Evolutionary conservation across 1,140 invertebrate genomes (phyloP), one percentile per base, ranked within the genome.

Genomic region (Saccostrea glomerata): DNA sequence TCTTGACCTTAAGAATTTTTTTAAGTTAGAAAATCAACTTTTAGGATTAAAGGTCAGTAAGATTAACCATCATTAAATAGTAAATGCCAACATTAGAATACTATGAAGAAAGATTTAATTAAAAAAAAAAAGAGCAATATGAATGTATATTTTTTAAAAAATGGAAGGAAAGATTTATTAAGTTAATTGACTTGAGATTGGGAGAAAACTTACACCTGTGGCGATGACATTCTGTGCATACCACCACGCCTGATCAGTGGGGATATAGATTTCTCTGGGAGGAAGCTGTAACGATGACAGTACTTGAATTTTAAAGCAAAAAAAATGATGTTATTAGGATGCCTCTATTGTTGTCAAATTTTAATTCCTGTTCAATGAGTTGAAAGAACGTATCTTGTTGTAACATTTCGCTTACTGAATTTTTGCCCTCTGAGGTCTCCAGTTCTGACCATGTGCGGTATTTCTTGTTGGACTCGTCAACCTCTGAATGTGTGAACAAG

Each of bases 391-490:
- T 36, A 36, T 36, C 30, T 36, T 36, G 30, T 36, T 0, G 30
- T 36, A 2, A 36, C 30, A 36, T 1, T 36, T 36, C 30, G 30
- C 66, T 73, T 25, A 73, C 66, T 25, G 23, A 13, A 25, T 25
- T 73, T 30, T 73, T 73, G 66, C 23, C 23, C 23, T 73, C 66
- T 73, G 66, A 73, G 3, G 66, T 73, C 11, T 73, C 66, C 23
- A 73, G 66, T 30, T 73, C 66, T 73, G 66, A 30, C 66, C 66
- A 73, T 13, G 66, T 12, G 25, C 66, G 23, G 66, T 73, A 73
- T 30, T 73, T 73, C 9, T 23, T 23, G 25, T 30, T 30, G n/a
- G 25, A 73, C 23, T 73, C 23, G 12, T 30, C 66, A 13, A 23
- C n/a, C 23, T 73, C 23, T 73, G 66, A 30, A 30, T 23, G n/a